Base-by-base conservation (phyloP, 2,113 vertebrate species). In the Toxotes chatareus region DNA sequence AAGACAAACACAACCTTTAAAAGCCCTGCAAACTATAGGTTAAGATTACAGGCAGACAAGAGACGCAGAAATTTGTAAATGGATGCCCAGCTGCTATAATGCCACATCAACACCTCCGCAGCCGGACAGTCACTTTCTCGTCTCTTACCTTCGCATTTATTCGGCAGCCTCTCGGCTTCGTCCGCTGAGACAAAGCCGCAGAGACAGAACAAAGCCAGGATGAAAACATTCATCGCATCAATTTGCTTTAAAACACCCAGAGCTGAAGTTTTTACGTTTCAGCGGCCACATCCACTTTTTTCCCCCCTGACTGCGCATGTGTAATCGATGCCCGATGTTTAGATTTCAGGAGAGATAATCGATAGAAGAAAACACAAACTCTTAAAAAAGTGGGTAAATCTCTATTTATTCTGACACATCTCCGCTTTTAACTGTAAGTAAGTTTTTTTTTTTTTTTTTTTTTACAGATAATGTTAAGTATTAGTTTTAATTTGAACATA, bases 101-200 rank as follows among this genome's bases (percentile, higher is more conserved):
- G 36, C 36, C 36, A 38, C 36, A 38, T 4, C 7, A 38, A 44
- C 42, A 44, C 42, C n/a, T 4, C 10, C 1, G 14, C 31, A n/a
- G 23, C 12, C 40, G 34, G 27, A 40, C 21, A 13, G 32, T 21
- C 9, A 0, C 36, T 61, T 64, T 68, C 61, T 80, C 31, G 14
- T 81, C 88, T 36, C 88, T 36, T 84, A 97, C 96, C 96, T 96
- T 97, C 96, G 77, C 96, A 97, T 95, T 94, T 96, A 83, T 95
- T 96, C 46, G 96, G 96, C 71, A 96, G 90, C 19, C 96, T 93
- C 75, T 96, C 94, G 38, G 95, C 94, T 32, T 95, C 89, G 4
- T 92, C 74, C 21, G 94, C 94, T 4, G 70, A 7, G 21, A 82
- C 74, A 13, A 85, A 80, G 21, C 87, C 72, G 60, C 73, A 78